phyloP scores from a whole-genome alignment of 2,113 vertebrate genomes.

The Oxyruncus cristatus region DNA sequence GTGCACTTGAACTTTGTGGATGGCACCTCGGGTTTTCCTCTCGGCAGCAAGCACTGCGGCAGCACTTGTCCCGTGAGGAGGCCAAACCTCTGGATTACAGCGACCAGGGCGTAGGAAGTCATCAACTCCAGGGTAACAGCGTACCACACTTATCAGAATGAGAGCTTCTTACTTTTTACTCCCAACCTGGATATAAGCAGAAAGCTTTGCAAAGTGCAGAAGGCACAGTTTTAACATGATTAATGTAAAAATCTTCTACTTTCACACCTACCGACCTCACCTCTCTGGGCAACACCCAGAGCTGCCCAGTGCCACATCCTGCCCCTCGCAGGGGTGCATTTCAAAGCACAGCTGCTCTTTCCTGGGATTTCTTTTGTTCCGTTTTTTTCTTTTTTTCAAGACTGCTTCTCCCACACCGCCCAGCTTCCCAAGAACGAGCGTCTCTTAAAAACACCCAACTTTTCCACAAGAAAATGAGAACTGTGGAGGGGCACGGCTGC shows the following conservation, averaged over 20 bases:
- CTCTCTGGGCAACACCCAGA: background rate
- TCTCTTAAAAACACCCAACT: background rate
- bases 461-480: accelerated
- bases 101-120: accelerated
- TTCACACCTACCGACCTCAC: too few species aligned
- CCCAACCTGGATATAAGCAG: too few species aligned
- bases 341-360: accelerated
- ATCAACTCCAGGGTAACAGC: background rate
- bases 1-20: background rate
- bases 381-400: too few species aligned
- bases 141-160: background rate
- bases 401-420: background rate
- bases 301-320: background rate
- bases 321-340: too few species aligned
- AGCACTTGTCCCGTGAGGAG: background rate
- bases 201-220: background rate
- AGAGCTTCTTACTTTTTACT: background rate
- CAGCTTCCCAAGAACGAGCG: background rate
- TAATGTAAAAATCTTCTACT: background rate
- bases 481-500: background rate
- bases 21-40: background rate
- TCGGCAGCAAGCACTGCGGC: background rate
- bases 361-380: background rate
- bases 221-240: accelerated
- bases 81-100: background rate